Conservation (phyloP, 2,113 vertebrate species). For the Argyrosomus japonicus region DNA sequence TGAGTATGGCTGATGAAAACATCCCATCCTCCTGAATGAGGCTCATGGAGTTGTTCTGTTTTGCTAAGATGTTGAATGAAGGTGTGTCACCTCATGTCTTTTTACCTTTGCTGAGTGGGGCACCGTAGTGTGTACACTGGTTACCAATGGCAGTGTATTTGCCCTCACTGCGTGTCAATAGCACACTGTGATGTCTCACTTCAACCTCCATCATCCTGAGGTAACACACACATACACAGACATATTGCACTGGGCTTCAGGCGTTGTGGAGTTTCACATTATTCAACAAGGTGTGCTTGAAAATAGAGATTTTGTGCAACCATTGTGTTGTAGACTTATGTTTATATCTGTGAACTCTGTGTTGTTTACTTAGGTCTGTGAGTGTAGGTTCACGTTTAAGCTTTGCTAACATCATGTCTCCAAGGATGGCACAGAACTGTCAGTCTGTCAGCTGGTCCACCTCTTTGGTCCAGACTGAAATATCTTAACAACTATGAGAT, state of each 20-base stretch:
- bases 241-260: neutral
- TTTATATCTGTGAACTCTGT: neutral
- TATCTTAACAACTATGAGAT: no score
- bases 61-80: no score
- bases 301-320: neutral
- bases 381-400: no score
- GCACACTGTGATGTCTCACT: slow-evolving; percentile 81
- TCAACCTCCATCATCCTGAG: slow-evolving; percentile 87
- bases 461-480: no score
- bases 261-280: neutral
- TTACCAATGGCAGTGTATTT: slow-evolving; percentile 85
- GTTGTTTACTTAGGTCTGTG: no score
- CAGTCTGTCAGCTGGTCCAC: no score
- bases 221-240: slow-evolving; percentile 37
- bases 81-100: neutral
- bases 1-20: no score
- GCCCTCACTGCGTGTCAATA: slow-evolving; percentile 82
- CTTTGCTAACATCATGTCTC: no score
- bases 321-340: neutral
- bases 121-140: slow-evolving; percentile 88
- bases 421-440: no score
- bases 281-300: neutral
- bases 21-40: no score
- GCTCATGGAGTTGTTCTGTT: no score
- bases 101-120: slow-evolving; percentile 87